Base-by-base conservation (phyloP, 1,140 invertebrate genomes). In the Apis florea region DNA sequence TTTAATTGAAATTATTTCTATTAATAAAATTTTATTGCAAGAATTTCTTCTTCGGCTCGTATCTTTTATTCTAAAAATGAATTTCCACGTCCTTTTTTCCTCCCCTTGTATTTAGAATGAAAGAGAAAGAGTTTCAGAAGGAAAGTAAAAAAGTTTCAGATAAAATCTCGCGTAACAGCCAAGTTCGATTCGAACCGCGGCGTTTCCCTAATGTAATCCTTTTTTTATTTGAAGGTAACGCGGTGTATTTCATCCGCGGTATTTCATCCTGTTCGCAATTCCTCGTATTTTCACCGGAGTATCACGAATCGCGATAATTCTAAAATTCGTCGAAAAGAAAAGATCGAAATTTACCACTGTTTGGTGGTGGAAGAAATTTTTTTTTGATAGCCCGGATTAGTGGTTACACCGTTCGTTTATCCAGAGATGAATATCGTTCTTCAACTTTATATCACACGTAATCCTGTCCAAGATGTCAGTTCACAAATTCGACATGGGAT, bases 331-430 rank as follows among this genome's bases (percentile, higher is more conserved):
- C 15, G 12, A 49, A 8, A 19, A n/a, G n/a, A n/a, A n/a, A 26
- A 26, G 26, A 58, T 49, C 21, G 51, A 67, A 77, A 77, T 49
- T 49, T 77, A 68, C 24, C 49, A 68, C 6, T 40, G 31, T 77
- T 68, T 49, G 49, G 19, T 12, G 26, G n/a, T 68, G 31, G 5
- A 17, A 13, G 17, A 64, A 77, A 68, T 77, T 58, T 49, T 77
- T 58, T 49, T 49, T 40, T 53, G 53, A 67, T 68, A 49, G 5
- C 9, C 51, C 15, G 2, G n/a, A 51, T 75, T 76, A 76, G 54
- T 67, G 49, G 26, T 40, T 13, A 26, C 4, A 51, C 19, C 24
- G 53, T 10, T 47, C 24, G 49, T 19, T n/a, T 76, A 76, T 76
- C 73, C 61, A 76, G 5, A 15, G 13, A 61, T 6, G n/a, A 54